These are phyloP conservation scores for Zaprionus lachaisei DNA, from an alignment of 1,140 invertebrate genomes.

Conservation along the genomic window DNA sequence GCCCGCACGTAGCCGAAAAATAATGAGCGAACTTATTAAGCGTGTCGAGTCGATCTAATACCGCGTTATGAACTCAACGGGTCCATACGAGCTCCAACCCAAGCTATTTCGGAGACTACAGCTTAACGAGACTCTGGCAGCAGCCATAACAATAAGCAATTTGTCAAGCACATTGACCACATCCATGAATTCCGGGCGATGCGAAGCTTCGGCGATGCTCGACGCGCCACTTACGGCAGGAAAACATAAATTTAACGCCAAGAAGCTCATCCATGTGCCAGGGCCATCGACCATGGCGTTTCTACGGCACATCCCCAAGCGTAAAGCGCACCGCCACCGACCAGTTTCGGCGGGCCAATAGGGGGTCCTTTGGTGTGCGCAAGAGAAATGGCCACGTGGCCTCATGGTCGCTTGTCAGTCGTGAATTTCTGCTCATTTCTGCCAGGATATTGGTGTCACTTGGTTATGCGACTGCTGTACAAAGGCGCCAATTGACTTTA, in stretches of 20 bases:
- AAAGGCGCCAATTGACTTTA: slow-evolving; percentile 8
- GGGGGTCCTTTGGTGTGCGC: slow-evolving; percentile 41
- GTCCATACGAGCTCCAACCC: neutral
- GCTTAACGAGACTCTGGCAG: slow-evolving; percentile 38
- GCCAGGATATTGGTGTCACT: slow-evolving; percentile 30
- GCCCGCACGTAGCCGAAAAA: slow-evolving; percentile 66
- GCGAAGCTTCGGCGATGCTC: slow-evolving; percentile 24
- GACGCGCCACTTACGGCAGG: slow-evolving; percentile 72
- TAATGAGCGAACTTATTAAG: slow-evolving; percentile 77
- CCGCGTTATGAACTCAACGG: slow-evolving; percentile 7
- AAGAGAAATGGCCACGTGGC: slow-evolving; percentile 63
- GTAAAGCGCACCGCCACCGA: slow-evolving; percentile 37
- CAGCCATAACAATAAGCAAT: slow-evolving; percentile 82
- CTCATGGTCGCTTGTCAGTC: slow-evolving; percentile 20
- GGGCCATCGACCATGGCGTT: slow-evolving; percentile 4
- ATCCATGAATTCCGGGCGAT: slow-evolving; percentile 61
- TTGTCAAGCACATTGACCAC: slow-evolving; percentile 80
- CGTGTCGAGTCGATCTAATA: slow-evolving; percentile 47
- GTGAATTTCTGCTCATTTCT: slow-evolving; percentile 21
- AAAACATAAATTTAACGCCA: slow-evolving; percentile 79
- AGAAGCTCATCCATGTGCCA: slow-evolving; percentile 51
- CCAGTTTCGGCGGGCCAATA: slow-evolving; percentile 30
- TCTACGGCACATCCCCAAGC: slow-evolving; percentile 33
- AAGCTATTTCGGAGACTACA: slow-evolving; percentile 16
- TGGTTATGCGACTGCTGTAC: slow-evolving; percentile 14